Base-by-base conservation (phyloP, 2,797 vertebrate species). In the Nannoperca obscura region DNA sequence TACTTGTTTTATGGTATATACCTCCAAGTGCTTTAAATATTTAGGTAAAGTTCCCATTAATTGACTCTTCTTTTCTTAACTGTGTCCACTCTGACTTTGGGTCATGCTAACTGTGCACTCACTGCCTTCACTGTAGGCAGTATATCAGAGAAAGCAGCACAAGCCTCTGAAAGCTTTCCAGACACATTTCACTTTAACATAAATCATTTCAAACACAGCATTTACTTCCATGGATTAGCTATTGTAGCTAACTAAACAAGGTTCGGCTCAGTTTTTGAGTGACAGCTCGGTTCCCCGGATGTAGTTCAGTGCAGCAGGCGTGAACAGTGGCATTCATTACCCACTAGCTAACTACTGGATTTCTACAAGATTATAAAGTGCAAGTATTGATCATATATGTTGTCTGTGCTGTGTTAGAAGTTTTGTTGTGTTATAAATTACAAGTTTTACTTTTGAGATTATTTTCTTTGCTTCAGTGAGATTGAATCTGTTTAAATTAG, bases 1-100 rank as follows among this genome's bases (percentile, higher is more conserved):
- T 55, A 42, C 15, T 10, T 65, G 17, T 47, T 14, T 58, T 17
- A 32, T 11, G 4, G 4, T 36, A 20, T 52, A 53, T 49, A 11
- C 46, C 27, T 60, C 22, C 2, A n/a, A 66, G 36, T 38, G 24
- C 50, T 69, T 69, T 50, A 24, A 57, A 64, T n/a, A 55, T 49
- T 10, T 46, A 22, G 14, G 7, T 24, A 34, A 24, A 24, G 12
- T 32, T 30, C 30, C 8, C 30, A 57, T 20, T 57, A 10, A 22
- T 4, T 11, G 22, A 53, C 4, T 53, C 12, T 24, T 24, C 24
- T 55, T 17, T 32, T 30, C 24, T 27, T 27, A 27, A 27, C 24
- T 27, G 24, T n/a, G 30, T 38, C 2, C 57, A 59, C 14, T 59
- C 11, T 22, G 32, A 38, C 34, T 59, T 5, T 38, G 11, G 11